Evolutionary conservation across 2,888 invertebrate species (phyloP).

Genomic region (Cephus nigrinus): DNA sequence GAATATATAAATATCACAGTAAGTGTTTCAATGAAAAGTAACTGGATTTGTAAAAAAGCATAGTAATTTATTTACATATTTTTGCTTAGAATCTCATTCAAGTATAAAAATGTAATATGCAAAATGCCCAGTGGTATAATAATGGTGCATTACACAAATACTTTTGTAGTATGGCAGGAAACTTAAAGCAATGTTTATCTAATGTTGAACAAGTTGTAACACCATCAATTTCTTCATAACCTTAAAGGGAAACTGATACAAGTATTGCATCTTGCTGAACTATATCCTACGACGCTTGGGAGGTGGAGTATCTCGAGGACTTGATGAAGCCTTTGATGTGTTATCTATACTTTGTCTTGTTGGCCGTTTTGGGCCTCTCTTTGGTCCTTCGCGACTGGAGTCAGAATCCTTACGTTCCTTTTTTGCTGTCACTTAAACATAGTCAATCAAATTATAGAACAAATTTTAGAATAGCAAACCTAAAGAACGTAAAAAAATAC

Average conservation of each 20-base stretch:
- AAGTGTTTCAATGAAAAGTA: not conserved
- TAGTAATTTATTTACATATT: slow-evolving; percentile 34
- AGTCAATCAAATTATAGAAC: not conserved
- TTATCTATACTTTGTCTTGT: slow-evolving; percentile 62
- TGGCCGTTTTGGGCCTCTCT: slow-evolving; percentile 60
- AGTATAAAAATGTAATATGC: not conserved
- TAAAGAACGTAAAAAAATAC: slow-evolving; percentile 31
- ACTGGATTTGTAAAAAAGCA: slow-evolving; percentile 20
- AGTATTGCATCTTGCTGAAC: slow-evolving; percentile 15
- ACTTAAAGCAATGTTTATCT: not conserved
- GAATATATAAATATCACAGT: not conserved
- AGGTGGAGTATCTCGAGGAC: slow-evolving; percentile 63
- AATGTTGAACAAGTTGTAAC: not conserved
- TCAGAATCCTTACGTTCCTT: slow-evolving; percentile 63
- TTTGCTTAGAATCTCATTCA: slow-evolving; percentile 20
- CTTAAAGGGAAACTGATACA: not conserved
- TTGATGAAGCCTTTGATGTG: slow-evolving; percentile 57
- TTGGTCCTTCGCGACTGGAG: slow-evolving; percentile 57
- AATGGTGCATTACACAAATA: not conserved
- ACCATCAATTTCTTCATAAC: not conserved
- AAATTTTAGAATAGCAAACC: not conserved
- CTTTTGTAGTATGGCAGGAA: not conserved
- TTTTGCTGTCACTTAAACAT: slow-evolving; percentile 34
- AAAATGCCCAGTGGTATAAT: not conserved
- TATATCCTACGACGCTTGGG: slow-evolving; percentile 61